These are phyloP conservation scores for Drosophila triauraria DNA, from an alignment of 1,140 invertebrate species.

Conservation along the genomic window DNA sequence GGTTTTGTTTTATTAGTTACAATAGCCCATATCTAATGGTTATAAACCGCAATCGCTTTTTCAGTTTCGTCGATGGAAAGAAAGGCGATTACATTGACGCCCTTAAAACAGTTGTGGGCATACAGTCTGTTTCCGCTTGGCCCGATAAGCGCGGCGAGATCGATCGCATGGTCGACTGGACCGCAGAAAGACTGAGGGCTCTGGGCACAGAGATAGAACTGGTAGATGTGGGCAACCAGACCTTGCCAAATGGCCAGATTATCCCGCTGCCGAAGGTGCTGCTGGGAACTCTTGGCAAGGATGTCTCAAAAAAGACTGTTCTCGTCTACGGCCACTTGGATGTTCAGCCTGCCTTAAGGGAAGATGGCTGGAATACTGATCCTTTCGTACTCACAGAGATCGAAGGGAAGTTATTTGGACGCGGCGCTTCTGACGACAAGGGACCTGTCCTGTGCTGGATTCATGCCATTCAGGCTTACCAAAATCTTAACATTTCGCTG, in stretches of 20 bases:
- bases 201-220: constrained; percentile 92
- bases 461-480: constrained; percentile 95
- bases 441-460: constrained; percentile 97
- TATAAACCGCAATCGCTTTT: constrained; percentile 47
- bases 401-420: constrained; percentile 96
- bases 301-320: constrained; percentile 95
- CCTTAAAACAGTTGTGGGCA: constrained; percentile 95
- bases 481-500: constrained; percentile 89
- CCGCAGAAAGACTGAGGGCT: constrained; percentile 89
- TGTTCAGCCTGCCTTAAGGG: constrained; percentile 96
- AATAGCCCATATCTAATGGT: constrained; percentile 25
- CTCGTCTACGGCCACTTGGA: constrained; percentile 99
- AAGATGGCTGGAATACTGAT: constrained; percentile 98
- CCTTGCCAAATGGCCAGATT: constrained; percentile 89
- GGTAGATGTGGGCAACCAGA: constrained; percentile 92
- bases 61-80: constrained; percentile 70
- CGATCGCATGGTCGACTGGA: constrained; percentile 91
- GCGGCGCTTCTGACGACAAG: constrained; percentile 98
- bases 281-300: constrained; percentile 93
- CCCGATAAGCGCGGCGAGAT: constrained; percentile 84
- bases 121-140: constrained; percentile 97
- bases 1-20: constrained; percentile 16
- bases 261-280: constrained; percentile 95
- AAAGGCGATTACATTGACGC: constrained; percentile 89
- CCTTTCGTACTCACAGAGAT: constrained; percentile 96